These are phyloP conservation scores for Siderastrea siderea DNA, from an alignment of 92 coral and sea anemone genomes.

Conservation along the genomic window DNA sequence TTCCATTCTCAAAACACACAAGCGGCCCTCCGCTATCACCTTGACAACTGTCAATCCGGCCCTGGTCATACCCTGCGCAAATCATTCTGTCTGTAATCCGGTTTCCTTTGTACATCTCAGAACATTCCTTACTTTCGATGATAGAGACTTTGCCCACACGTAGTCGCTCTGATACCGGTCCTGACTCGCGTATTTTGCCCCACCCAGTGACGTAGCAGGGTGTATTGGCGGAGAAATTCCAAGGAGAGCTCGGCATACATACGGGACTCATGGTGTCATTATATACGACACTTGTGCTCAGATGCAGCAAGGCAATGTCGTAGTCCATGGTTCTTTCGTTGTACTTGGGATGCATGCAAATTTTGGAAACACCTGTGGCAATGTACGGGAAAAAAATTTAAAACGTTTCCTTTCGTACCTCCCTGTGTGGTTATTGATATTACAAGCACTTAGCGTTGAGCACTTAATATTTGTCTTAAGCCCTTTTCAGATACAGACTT, in stretches of 20 bases:
- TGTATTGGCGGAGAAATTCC: slow-evolving; percentile 15
- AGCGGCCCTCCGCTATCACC: slow-evolving; percentile 92
- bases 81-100: slow-evolving; percentile 66
- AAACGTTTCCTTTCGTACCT: not conserved
- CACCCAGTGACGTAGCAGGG: slow-evolving; percentile 71
- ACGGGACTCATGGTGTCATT: slow-evolving; percentile 66
- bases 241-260: slow-evolving; percentile 57
- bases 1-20: slow-evolving; percentile 63
- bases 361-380: slow-evolving; percentile 62
- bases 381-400: not conserved
- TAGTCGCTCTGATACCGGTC: slow-evolving; percentile 53
- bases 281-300: slow-evolving; percentile 45
- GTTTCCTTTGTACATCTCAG: slow-evolving; percentile 52
- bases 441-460: too few relatives aligned
- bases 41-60: slow-evolving; percentile 84
- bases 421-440: not conserved
- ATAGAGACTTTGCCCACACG: slow-evolving; percentile 76
- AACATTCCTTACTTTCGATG: slow-evolving; percentile 56
- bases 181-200: slow-evolving; percentile 53
- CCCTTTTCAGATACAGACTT: too few relatives aligned
- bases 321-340: slow-evolving; percentile 64
- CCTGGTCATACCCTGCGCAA: slow-evolving; percentile 84
- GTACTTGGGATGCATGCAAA: slow-evolving; percentile 80
- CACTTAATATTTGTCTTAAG: too few relatives aligned
- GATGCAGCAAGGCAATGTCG: slow-evolving; percentile 77